Conservation (phyloP, 2,888 invertebrate genomes). For the Ellobium chinense region DNA sequence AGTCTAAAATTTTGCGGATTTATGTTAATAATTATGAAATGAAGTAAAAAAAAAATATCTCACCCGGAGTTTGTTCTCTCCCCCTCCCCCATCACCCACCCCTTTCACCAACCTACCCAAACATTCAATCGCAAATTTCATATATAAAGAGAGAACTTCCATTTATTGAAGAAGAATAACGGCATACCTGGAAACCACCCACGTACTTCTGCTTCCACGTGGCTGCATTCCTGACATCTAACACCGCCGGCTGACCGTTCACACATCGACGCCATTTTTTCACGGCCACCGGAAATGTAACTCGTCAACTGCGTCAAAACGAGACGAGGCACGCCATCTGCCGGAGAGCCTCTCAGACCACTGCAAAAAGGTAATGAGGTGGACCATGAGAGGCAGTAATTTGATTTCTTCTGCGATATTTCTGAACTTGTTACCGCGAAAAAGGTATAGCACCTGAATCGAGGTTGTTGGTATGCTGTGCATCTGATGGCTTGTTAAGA, state of each 20-base stretch:
- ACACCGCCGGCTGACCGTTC: background rate
- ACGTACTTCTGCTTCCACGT: background rate
- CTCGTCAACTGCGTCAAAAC: background rate
- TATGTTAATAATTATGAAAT: no score
- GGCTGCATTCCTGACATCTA: background rate
- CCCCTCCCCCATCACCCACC: background rate
- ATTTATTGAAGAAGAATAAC: no score
- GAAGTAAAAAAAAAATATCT: no score
- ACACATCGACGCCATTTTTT: background rate
- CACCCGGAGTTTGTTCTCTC: background rate
- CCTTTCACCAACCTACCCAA: no score
- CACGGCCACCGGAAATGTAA: background rate
- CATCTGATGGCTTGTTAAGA: background rate
- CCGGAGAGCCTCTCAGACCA: background rate
- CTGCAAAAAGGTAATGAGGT: background rate
- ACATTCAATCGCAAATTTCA: no score
- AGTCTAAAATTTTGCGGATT: no score
- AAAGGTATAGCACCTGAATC: background rate
- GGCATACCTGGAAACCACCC: background rate
- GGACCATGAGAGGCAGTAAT: background rate
- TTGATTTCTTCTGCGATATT: background rate
- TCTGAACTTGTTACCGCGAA: background rate
- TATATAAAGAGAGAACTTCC: no score
- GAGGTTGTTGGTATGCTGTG: background rate
- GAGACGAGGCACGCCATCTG: background rate